phyloP scores from a whole-genome alignment of 2,888 invertebrate species.

The Anodontia alba region DNA sequence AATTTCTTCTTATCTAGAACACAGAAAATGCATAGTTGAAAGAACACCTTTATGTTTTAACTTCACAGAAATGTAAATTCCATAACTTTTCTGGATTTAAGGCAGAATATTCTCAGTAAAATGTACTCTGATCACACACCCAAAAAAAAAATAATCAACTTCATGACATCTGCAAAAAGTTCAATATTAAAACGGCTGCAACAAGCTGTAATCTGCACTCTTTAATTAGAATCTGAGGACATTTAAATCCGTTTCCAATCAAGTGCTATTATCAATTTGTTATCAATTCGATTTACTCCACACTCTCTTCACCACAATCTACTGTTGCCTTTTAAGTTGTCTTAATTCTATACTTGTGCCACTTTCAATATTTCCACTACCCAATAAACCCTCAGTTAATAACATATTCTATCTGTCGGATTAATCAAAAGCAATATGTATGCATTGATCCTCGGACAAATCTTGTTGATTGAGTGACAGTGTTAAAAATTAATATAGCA shows the following conservation, averaged over 20 bases:
- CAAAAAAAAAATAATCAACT: too few species aligned
- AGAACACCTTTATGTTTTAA: too few species aligned
- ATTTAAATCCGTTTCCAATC: too few species aligned
- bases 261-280: not conserved
- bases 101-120: too few species aligned
- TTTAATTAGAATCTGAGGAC: not conserved
- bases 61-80: too few species aligned
- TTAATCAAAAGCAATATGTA: conserved; percentile 12
- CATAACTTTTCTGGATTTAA: too few species aligned
- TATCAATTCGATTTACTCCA: not conserved
- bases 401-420: conserved; percentile 5
- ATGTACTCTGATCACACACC: too few species aligned
- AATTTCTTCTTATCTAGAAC: too few species aligned
- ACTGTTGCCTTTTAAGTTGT: not conserved
- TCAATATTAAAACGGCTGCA: not conserved
- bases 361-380: not conserved
- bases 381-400: not conserved
- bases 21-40: too few species aligned
- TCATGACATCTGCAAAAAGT: not conserved
- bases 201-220: not conserved
- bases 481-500: not conserved
- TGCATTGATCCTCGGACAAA: not conserved
- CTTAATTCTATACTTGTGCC: not conserved
- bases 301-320: not conserved
- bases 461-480: conserved; percentile 6